Evolutionary conservation across 37 sponge, comb jelly and placozoan species (phyloP).

Genomic region (Aplysina aerophoba): DNA sequence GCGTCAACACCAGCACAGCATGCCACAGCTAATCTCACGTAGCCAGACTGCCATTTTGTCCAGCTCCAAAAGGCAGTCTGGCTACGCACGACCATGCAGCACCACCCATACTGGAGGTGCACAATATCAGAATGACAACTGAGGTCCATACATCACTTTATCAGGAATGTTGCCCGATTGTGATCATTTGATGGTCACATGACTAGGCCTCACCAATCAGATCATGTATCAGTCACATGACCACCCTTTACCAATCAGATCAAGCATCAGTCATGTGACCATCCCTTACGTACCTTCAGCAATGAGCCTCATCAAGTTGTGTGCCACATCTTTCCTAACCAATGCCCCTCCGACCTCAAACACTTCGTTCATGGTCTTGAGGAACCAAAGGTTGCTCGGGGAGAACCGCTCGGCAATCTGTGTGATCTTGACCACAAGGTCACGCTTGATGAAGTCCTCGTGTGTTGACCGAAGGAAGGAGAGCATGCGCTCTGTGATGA

Average conservation of each 20-base stretch:
- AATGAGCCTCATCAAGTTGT: constrained; percentile 89
- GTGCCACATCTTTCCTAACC: constrained; percentile 76
- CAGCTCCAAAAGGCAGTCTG: too few relatives aligned
- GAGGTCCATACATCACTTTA: too few relatives aligned
- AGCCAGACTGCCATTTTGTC: too few relatives aligned
- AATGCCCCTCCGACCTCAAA: constrained; percentile 81
- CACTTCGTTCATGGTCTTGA: constrained; percentile 83
- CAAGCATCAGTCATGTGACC: background rate
- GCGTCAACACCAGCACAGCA: too few relatives aligned
- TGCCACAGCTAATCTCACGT: too few relatives aligned
- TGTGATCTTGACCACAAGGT: constrained; percentile 83
- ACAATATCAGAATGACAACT: too few relatives aligned
- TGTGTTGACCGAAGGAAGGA: constrained; percentile 57
- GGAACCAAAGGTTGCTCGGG: constrained; percentile 87
- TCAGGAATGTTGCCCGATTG: too few relatives aligned
- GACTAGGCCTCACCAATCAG: too few relatives aligned
- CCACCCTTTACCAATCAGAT: background rate
- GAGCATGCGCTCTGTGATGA: constrained; percentile 77
- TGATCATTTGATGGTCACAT: too few relatives aligned
- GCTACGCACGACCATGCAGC: too few relatives aligned
- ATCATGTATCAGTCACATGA: too few relatives aligned
- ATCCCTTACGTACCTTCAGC: constrained; percentile 71
- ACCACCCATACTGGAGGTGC: too few relatives aligned
- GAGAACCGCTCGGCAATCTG: constrained; percentile 90
- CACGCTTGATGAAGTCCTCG: constrained; percentile 79